Percentiles rank a stretch among this genome's conserved stretches.
phyloP scores from a whole-genome alignment of 2,113 vertebrate genomes.

The Hypocryptadius cinnamomeus region DNA sequence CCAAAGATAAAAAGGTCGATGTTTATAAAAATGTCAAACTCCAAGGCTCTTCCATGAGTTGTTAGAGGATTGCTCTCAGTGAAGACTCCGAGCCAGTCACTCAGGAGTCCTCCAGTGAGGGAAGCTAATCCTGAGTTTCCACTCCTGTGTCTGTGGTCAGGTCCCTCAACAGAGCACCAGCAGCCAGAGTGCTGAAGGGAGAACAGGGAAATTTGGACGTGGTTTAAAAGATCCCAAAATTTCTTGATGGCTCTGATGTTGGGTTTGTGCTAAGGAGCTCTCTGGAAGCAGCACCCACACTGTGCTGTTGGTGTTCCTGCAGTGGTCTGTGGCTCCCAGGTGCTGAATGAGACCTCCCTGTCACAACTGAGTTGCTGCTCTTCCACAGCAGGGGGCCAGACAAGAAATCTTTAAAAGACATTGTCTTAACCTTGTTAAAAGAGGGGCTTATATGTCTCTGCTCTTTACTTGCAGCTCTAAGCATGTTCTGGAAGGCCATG shows the following conservation, averaged over 20 bases:
- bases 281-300: accelerated
- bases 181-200: neutral
- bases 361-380: neutral
- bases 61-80: neutral
- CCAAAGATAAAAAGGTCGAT: conserved; percentile 5
- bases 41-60: neutral
- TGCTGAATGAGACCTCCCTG: neutral
- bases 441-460: accelerated
- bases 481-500: neutral
- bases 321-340: neutral
- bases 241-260: neutral
- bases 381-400: neutral
- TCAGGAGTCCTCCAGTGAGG: neutral
- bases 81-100: neutral
- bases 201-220: neutral
- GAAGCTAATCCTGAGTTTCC: neutral
- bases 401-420: neutral
- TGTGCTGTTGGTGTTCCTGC: accelerated
- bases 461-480: neutral
- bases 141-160: accelerated
- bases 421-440: neutral
- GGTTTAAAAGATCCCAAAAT: neutral
- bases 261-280: neutral
- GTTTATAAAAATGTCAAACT: conserved; percentile 33
- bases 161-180: neutral